Conservation (phyloP, 2,113 vertebrate genomes). For the Romanogobio albipinnatus region DNA sequence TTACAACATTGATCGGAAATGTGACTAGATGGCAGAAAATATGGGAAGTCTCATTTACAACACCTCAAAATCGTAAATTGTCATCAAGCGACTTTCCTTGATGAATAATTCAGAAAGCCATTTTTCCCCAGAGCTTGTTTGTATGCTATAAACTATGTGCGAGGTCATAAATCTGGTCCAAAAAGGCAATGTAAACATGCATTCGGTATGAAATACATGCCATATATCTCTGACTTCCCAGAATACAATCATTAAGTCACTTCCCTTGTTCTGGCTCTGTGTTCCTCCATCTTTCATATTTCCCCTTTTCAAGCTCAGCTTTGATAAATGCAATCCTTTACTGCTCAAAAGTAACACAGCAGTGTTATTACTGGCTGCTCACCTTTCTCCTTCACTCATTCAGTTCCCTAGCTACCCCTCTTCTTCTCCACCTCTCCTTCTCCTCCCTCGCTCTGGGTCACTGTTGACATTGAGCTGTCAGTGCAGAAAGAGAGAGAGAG, state of each 20-base stretch:
- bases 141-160: constrained; percentile 10
- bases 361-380: constrained; percentile 29
- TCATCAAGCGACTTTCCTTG: not conserved
- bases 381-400: constrained; percentile 45
- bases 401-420: constrained; percentile 54
- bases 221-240: constrained; percentile 23
- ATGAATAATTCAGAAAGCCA: constrained; percentile 43
- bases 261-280: constrained; percentile 38
- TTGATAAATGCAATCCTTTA: constrained; percentile 5
- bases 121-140: constrained; percentile 18
- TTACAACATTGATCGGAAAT: constrained; percentile 29
- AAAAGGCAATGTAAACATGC: constrained; percentile 21
- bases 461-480: constrained; percentile 54
- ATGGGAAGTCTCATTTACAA: not conserved
- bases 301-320: constrained; percentile 43
- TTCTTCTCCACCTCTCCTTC: constrained; percentile 7
- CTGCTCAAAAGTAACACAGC: constrained; percentile 25
- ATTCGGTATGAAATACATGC: constrained; percentile 18
- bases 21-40: constrained; percentile 13
- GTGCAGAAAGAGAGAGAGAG: constrained; percentile 59
- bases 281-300: constrained; percentile 54
- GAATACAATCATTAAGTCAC: not conserved
- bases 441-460: constrained; percentile 47
- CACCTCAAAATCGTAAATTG: not conserved
- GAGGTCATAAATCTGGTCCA: constrained; percentile 38